Evolutionary conservation across 1,140 invertebrate species (phyloP), one percentile per base, ranked within the genome.

Genomic region (Ceratosolen solmsi): DNA sequence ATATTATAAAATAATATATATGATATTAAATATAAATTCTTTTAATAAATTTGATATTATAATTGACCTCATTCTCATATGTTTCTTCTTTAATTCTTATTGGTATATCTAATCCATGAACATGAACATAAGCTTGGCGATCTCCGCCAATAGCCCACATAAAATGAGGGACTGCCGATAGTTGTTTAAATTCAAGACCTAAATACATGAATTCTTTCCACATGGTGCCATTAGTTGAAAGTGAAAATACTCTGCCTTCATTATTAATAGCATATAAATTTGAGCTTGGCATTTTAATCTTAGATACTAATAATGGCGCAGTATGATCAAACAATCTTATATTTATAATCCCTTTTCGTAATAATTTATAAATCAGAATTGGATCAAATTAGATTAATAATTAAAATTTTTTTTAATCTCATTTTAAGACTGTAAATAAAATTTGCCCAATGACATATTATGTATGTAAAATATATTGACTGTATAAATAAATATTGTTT

Each of bases 91-190:
- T 95, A 0, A 97, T 95, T 83, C 96, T 92, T 81, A 98, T 98
- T 0, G 97, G 97, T 87, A 98, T 95, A 91, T 98, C 97, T 56
- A 96, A 91, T 3, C 95, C 95, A 88, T 97, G 95, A 27, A 98
- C 96, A 89, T 96, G 97, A 3, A 98, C 94, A 90, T 98, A 98
- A 60, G 97, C 95, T 90, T 98, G 97, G 83, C 97, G 94, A 90
- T 98, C 97, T 1, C 97, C 96, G 65, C 97, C 97, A 65, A 98
- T 95, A 2, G 96, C 97, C 97, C 97, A 98, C 86, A 97, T 92
- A 87, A 95, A 96, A 90, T 96, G 94, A 25, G 95, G 94, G 22
- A 96, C 94, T 7, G 97, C 95, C 33, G 96, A 96, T 54, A 98
- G 90, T 86, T 96, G 95, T 91, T 98, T 97, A 86, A 98, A 96